Percentiles rank a stretch among this genome's conserved stretches.
phyloP scores from a whole-genome alignment of 2,888 invertebrate genomes.

The Trichacis sp. region DNA sequence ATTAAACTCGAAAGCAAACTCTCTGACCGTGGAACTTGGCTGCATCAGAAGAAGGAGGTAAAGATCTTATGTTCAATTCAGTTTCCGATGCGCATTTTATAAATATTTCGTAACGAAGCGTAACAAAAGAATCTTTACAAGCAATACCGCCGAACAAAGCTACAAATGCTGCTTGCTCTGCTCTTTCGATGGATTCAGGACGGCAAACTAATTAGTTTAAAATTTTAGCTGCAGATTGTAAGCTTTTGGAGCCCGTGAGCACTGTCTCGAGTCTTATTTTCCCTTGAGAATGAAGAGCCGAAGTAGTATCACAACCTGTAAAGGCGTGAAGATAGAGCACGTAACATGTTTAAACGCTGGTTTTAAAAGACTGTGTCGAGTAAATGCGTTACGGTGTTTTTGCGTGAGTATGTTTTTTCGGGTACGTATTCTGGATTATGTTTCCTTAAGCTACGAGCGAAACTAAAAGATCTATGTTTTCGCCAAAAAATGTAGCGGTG shows the following conservation, averaged over 20 bases:
- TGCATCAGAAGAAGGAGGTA: not conserved
- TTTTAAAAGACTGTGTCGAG: not conserved
- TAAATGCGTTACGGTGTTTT: not conserved
- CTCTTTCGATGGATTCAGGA: not conserved
- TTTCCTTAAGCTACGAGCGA: not conserved
- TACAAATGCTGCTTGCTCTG: not conserved
- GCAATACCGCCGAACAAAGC: not conserved
- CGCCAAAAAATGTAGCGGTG: not conserved
- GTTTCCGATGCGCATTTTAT: not conserved
- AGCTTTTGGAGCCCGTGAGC: not conserved
- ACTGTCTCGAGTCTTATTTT: not conserved
- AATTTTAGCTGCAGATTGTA: not conserved
- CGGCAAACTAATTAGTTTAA: not conserved
- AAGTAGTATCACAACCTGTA: not conserved
- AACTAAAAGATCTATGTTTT: slow-evolving; percentile 4
- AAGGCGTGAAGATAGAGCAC: not conserved
- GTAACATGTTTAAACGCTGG: not conserved
- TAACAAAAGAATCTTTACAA: not conserved
- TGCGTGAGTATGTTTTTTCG: not conserved
- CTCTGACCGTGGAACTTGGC: not conserved
- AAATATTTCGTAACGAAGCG: not conserved
- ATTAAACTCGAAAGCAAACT: slow-evolving; percentile 41
- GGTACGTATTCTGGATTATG: not conserved
- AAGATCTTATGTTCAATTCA: not conserved
- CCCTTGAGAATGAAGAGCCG: not conserved